These are phyloP conservation scores for Eumaeus atala DNA, from an alignment of 1,140 invertebrate species.

Conservation along the genomic window DNA sequence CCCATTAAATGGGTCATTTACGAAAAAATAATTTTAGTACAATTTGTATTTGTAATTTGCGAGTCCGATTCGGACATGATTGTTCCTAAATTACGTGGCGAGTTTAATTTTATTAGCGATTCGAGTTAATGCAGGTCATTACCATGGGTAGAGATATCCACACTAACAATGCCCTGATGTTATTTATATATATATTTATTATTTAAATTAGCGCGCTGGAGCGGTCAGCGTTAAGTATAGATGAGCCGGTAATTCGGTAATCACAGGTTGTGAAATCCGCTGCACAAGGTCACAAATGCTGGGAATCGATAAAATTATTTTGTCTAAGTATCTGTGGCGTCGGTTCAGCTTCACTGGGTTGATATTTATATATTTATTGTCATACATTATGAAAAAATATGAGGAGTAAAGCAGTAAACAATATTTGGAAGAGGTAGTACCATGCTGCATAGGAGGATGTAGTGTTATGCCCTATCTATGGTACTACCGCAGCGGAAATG, in stretches of 20 bases:
- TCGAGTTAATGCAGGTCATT: constrained; percentile 61
- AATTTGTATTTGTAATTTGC: constrained; percentile 45
- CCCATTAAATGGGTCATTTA: constrained; percentile 30
- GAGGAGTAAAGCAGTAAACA: too few species aligned
- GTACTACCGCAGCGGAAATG: too few species aligned
- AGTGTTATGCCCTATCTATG: too few species aligned
- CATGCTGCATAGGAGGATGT: too few species aligned
- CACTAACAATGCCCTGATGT: constrained; percentile 53
- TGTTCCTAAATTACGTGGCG: constrained; percentile 55
- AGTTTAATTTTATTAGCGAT: constrained; percentile 68
- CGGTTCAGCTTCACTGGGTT: too few species aligned
- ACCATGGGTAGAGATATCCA: constrained; percentile 34
- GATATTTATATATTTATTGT: too few species aligned
- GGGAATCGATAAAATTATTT: constrained; percentile 49
- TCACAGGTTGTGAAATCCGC: constrained; percentile 55
- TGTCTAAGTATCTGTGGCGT: constrained; percentile 21
- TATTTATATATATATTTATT: constrained; percentile 72
- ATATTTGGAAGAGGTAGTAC: too few species aligned
- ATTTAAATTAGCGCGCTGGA: constrained; percentile 60
- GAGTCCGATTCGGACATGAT: constrained; percentile 53
- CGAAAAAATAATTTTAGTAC: constrained; percentile 32
- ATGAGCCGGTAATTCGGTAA: constrained; percentile 66
- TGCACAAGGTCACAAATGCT: constrained; percentile 48
- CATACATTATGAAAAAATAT: too few species aligned
- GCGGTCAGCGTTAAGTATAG: constrained; percentile 63